These are phyloP conservation scores for Brachystomella parvula DNA, from an alignment of 1,140 invertebrate species.

Conservation along the genomic window DNA sequence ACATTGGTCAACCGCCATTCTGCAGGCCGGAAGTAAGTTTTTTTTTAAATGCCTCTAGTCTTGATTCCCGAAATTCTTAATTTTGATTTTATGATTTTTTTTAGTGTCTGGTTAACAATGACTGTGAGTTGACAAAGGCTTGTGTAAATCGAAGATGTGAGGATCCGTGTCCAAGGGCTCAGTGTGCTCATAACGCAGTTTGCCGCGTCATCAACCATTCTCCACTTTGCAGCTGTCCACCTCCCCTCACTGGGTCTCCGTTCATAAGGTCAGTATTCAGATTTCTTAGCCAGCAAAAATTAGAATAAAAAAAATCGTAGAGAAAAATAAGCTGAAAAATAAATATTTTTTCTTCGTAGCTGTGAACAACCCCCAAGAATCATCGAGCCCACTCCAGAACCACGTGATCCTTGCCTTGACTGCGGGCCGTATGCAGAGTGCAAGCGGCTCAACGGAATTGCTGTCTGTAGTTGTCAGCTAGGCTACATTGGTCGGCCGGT, in stretches of 20 bases:
- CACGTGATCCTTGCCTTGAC: conserved; percentile 12
- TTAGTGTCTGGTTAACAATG: conserved; percentile 75
- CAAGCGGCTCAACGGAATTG: background rate
- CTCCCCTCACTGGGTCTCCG: conserved; percentile 41
- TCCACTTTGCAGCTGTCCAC: conserved; percentile 62
- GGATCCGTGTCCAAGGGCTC: conserved; percentile 60
- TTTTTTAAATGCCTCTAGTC: too few relatives aligned
- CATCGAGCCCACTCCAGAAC: too few relatives aligned
- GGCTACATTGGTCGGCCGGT: conserved; percentile 64
- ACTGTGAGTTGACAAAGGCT: conserved; percentile 67
- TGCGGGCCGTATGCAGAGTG: too few relatives aligned
- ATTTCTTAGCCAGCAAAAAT: too few relatives aligned
- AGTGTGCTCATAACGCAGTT: conserved; percentile 63
- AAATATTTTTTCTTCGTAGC: too few relatives aligned
- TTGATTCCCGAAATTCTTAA: too few relatives aligned
- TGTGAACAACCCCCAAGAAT: conserved; percentile 67
- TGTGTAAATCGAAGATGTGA: conserved; percentile 60
- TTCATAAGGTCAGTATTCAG: too few relatives aligned
- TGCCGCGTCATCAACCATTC: conserved; percentile 68
- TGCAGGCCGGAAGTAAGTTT: too few relatives aligned
- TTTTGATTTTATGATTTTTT: too few relatives aligned
- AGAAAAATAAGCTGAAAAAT: too few relatives aligned
- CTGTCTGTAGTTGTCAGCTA: conserved; percentile 52
- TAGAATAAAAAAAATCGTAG: too few relatives aligned
- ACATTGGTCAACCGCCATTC: too few relatives aligned